A percentile compares a stretch with the other conserved stretches of the same genome.
Conservation (phyloP, 1,140 invertebrate genomes). For the Zaprionus camerounensis region DNA sequence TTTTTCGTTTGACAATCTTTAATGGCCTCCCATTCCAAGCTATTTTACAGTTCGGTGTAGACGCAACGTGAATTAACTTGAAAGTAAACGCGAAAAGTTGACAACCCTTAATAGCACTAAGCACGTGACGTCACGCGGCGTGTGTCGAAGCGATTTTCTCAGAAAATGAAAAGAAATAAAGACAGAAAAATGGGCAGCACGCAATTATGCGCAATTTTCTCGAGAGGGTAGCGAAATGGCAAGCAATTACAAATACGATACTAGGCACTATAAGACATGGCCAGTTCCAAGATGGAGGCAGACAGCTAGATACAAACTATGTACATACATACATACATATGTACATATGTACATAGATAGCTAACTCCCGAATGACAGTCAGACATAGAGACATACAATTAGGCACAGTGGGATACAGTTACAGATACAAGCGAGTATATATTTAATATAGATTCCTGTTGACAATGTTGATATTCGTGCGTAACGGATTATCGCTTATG, state of each 20-base stretch:
- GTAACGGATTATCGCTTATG: slow-evolving; percentile 56
- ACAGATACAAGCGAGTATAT: slow-evolving; percentile 26
- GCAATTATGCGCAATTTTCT: slow-evolving; percentile 65
- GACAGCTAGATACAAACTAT: background rate
- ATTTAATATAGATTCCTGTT: slow-evolving; percentile 67
- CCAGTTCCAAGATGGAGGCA: slow-evolving; percentile 21
- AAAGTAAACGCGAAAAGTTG: slow-evolving; percentile 23
- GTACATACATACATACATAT: background rate
- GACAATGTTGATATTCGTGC: slow-evolving; percentile 61
- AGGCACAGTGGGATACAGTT: slow-evolving; percentile 20
- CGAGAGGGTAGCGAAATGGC: background rate
- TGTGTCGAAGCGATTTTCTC: slow-evolving; percentile 49
- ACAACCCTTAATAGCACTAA: slow-evolving; percentile 15
- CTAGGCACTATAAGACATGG: slow-evolving; percentile 55
- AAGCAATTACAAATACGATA: slow-evolving; percentile 17
- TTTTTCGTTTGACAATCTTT: background rate
- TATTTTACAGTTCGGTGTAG: background rate
- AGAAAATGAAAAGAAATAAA: slow-evolving; percentile 35
- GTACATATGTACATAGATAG: background rate
- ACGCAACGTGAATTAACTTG: background rate
- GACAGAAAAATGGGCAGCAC: slow-evolving; percentile 22
- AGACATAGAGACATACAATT: background rate
- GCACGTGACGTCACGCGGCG: slow-evolving; percentile 67
- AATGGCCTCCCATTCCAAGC: background rate
- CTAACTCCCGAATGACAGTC: background rate